phyloP scores from a whole-genome alignment of 1,140 invertebrate species.

The Scylla paramamosain region DNA sequence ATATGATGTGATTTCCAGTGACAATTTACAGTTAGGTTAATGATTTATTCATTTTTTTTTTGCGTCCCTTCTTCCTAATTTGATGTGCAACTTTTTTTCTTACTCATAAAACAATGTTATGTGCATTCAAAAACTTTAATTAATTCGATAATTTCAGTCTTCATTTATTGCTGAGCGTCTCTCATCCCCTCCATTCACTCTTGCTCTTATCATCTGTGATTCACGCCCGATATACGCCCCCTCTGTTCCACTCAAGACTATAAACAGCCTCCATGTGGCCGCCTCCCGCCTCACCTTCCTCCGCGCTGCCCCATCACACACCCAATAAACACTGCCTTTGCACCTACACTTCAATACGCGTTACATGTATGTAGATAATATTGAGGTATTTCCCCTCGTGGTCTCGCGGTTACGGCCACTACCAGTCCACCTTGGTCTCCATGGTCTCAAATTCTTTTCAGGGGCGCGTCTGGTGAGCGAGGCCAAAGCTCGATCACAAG shows the following conservation, averaged over 20 bases:
- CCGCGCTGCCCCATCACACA: background rate
- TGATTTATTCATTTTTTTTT: too few relatives aligned
- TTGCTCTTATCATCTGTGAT: background rate
- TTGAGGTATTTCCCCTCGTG: background rate
- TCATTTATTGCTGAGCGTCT: background rate
- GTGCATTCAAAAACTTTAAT: too few relatives aligned
- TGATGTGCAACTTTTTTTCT: too few relatives aligned
- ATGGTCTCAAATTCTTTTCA: slow-evolving; percentile 66
- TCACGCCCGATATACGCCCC: too few relatives aligned
- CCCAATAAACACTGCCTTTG: background rate
- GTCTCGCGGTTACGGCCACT: slow-evolving; percentile 2
- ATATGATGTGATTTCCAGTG: too few relatives aligned
- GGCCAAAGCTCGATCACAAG: slow-evolving; percentile 70
- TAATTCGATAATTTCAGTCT: too few relatives aligned
- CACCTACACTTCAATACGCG: background rate
- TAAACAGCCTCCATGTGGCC: slow-evolving; percentile 3
- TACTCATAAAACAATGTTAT: too few relatives aligned
- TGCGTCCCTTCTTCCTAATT: too few relatives aligned
- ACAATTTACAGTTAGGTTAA: too few relatives aligned
- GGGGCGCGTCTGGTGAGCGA: slow-evolving; percentile 60
- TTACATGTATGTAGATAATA: background rate
- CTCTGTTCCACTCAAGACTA: background rate
- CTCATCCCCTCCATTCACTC: background rate
- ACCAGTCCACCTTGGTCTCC: slow-evolving; percentile 25
- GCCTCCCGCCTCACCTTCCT: background rate